Evolutionary conservation across 2,797 vertebrate species (phyloP).

Genomic region (Hemitrygon akajei): DNA sequence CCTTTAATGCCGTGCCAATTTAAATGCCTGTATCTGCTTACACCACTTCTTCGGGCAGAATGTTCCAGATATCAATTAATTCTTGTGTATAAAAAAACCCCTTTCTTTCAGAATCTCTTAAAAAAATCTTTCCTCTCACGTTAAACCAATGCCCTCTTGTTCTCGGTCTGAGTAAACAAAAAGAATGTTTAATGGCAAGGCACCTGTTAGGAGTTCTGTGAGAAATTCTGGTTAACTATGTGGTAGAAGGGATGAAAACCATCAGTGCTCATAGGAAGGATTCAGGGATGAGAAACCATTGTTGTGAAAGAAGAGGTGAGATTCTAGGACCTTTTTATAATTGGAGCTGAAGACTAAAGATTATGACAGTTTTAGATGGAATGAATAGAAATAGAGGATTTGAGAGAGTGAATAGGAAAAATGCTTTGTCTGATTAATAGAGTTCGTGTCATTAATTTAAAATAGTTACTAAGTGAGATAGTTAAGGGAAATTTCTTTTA

Average conservation of each 20-base stretch:
- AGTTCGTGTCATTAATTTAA: not conserved
- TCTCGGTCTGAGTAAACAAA: too few species aligned
- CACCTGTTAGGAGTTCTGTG: not conserved
- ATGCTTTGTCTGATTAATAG: not conserved
- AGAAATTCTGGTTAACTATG: not conserved
- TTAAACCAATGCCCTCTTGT: too few species aligned
- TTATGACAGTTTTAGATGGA: too few species aligned
- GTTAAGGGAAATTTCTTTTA: not conserved
- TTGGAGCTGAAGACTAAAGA: not conserved
- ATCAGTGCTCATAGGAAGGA: not conserved
- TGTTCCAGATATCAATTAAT: too few species aligned
- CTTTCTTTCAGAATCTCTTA: too few species aligned
- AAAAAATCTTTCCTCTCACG: too few species aligned
- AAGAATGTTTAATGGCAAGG: not conserved
- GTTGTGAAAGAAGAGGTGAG: not conserved
- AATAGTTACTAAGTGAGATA: not conserved
- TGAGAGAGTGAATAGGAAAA: not conserved
- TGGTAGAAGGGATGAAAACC: not conserved
- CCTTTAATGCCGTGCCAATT: too few species aligned
- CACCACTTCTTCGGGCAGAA: too few species aligned
- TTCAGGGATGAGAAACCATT: not conserved
- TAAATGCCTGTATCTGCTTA: too few species aligned
- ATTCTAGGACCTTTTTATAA: not conserved
- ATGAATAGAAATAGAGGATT: not conserved
- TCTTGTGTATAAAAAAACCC: too few species aligned